These are phyloP conservation scores for Electrona antarctica DNA, from an alignment of 2,113 vertebrate species.

Conservation along the genomic window DNA sequence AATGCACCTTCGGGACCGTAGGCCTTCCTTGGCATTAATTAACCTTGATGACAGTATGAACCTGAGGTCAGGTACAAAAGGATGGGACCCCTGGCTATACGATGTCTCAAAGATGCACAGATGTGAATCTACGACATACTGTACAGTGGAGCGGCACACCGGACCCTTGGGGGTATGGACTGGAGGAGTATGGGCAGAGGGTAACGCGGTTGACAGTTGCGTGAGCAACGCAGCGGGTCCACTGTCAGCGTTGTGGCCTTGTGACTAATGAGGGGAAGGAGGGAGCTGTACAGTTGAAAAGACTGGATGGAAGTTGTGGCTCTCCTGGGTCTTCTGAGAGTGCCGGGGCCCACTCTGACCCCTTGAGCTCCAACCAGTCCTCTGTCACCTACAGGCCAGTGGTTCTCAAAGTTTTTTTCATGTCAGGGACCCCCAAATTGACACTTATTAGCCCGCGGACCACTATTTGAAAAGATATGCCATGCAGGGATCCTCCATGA, in stretches of 20 bases:
- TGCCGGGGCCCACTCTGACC: slow-evolving; percentile 28
- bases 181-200: not conserved
- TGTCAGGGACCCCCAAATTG: too few relatives aligned
- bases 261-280: slow-evolving; percentile 65
- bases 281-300: slow-evolving; percentile 36
- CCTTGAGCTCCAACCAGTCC: slow-evolving; percentile 12
- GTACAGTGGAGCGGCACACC: not conserved
- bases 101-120: slow-evolving; percentile 18
- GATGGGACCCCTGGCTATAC: not conserved
- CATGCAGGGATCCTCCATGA: too few relatives aligned
- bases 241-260: slow-evolving; percentile 50
- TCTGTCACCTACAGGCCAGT: slow-evolving; percentile 16
- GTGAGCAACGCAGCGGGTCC: slow-evolving; percentile 41
- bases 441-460: too few relatives aligned
- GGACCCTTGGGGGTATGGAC: too few relatives aligned
- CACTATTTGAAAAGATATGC: too few relatives aligned
- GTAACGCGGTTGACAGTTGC: slow-evolving; percentile 22
- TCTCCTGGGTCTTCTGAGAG: slow-evolving; percentile 50
- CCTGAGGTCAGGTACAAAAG: slow-evolving; percentile 30
- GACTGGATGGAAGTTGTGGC: slow-evolving; percentile 13
- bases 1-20: slow-evolving; percentile 20
- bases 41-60: slow-evolving; percentile 52
- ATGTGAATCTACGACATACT: slow-evolving; percentile 23
- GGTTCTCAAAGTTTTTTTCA: too few relatives aligned
- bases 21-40: not conserved